Conservation (phyloP, 2,797 vertebrate genomes). For the Phylloscopus collybita region DNA sequence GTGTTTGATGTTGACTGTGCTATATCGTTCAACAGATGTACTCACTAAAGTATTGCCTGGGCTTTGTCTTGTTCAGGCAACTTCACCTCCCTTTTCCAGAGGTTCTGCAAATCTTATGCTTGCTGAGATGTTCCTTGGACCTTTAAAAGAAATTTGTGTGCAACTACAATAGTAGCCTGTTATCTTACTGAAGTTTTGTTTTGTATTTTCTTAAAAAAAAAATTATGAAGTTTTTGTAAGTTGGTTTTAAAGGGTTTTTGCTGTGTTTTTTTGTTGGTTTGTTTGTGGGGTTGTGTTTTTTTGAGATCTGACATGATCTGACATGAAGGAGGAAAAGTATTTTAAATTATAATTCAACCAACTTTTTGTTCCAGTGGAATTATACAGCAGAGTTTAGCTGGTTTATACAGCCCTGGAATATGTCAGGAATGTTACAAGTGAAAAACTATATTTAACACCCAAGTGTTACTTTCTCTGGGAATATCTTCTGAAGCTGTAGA, state of each 20-base stretch:
- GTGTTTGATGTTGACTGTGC: not conserved
- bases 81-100: not conserved
- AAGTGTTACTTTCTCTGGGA: not conserved
- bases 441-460: not conserved
- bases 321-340: not conserved
- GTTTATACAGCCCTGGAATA: not conserved
- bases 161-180: not conserved
- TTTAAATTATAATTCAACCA: not conserved
- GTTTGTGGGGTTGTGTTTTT: not conserved
- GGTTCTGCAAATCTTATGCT: not conserved
- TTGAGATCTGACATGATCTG: not conserved
- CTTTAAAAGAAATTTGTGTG: not conserved
- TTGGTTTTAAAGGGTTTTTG: not conserved
- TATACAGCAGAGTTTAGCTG: not conserved
- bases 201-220: not conserved
- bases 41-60: not conserved
- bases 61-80: not conserved
- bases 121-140: not conserved
- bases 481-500: not conserved
- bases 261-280: too few species aligned
- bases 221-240: fast-evolving
- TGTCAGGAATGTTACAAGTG: not conserved
- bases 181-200: not conserved
- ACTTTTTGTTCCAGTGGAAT: not conserved
- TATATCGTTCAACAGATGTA: not conserved